A percentile compares a stretch with the other conserved stretches of the same genome.
Conservation (phyloP, 2,797 vertebrate species). For the Borostomias antarcticus region DNA sequence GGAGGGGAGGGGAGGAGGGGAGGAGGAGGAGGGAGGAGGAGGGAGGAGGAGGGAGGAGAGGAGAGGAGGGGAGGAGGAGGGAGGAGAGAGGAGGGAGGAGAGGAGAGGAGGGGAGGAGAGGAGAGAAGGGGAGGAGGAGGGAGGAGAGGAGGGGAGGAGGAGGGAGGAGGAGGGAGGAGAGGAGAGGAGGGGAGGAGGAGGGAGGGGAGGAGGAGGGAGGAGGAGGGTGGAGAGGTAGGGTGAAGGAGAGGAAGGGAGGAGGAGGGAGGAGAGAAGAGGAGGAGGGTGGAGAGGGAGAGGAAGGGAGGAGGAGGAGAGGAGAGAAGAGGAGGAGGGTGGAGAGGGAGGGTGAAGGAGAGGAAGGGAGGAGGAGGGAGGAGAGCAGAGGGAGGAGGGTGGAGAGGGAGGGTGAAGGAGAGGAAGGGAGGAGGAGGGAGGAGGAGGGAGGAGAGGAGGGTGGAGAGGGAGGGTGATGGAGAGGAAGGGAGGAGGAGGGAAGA, state of each 20-base stretch:
- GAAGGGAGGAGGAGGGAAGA: neutral
- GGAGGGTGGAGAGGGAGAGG: neutral
- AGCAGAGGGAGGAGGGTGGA: conserved; percentile 8
- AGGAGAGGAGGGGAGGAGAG: conserved; percentile 1
- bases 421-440: neutral
- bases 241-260: neutral
- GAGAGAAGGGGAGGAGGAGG: conserved; percentile 16
- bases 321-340: conserved; percentile 6
- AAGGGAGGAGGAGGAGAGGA: conserved; percentile 20
- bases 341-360: conserved; percentile 14
- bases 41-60: conserved; percentile 30
- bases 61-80: neutral
- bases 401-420: neutral
- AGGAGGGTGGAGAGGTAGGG: conserved; percentile 34
- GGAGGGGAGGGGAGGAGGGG: too few relatives aligned
- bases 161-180: conserved; percentile 8
- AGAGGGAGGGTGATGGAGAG: neutral
- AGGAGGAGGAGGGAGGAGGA: conserved; percentile 27
- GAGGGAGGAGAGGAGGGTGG: neutral
- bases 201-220: conserved; percentile 25
- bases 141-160: conserved; percentile 15
- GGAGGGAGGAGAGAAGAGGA: neutral
- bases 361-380: conserved; percentile 6
- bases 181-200: conserved; percentile 25
- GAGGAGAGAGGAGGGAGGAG: neutral